phyloP scores from a whole-genome alignment of 2,888 invertebrate species.

The Torymus auratus region DNA sequence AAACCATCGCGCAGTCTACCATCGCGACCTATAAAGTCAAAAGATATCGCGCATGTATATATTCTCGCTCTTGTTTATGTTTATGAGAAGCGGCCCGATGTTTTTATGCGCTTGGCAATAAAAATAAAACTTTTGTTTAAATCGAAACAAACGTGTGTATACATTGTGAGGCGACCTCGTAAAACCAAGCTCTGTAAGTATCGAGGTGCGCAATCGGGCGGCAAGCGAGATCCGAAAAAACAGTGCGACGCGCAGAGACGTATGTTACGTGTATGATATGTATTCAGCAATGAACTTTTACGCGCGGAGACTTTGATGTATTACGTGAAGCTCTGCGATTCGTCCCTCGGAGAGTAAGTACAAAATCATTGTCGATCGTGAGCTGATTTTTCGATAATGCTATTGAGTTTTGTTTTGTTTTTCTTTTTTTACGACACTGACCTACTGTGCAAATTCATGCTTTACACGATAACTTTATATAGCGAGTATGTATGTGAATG shows the following conservation, averaged over 20 bases:
- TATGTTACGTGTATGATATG: not conserved
- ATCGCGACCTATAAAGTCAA: slow-evolving; percentile 4
- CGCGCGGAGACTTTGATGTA: slow-evolving; percentile 18
- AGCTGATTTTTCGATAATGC: too few relatives aligned
- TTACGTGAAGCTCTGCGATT: slow-evolving; percentile 17
- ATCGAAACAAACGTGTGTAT: slow-evolving; percentile 6
- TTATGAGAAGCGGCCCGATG: slow-evolving; percentile 4
- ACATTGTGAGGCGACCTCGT: slow-evolving; percentile 18
- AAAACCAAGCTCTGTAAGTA: slow-evolving; percentile 32
- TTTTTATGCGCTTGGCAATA: slow-evolving; percentile 11
- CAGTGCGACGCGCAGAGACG: not conserved
- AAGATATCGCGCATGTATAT: not conserved
- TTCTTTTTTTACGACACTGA: too few relatives aligned
- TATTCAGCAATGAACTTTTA: slow-evolving; percentile 34
- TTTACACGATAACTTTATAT: too few relatives aligned
- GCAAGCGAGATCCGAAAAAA: slow-evolving; percentile 24
- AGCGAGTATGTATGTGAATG: too few relatives aligned
- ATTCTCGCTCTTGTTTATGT: slow-evolving; percentile 12
- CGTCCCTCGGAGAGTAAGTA: slow-evolving; percentile 9
- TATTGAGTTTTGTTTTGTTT: too few relatives aligned
- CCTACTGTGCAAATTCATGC: too few relatives aligned
- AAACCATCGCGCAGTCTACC: too few relatives aligned
- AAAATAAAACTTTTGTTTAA: slow-evolving; percentile 19
- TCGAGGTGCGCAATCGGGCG: slow-evolving; percentile 25
- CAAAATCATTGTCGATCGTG: not conserved